These are phyloP conservation scores for Galeopsomyia nigrocyanea DNA, from an alignment of 2,888 invertebrate species.

Conservation along the genomic window DNA sequence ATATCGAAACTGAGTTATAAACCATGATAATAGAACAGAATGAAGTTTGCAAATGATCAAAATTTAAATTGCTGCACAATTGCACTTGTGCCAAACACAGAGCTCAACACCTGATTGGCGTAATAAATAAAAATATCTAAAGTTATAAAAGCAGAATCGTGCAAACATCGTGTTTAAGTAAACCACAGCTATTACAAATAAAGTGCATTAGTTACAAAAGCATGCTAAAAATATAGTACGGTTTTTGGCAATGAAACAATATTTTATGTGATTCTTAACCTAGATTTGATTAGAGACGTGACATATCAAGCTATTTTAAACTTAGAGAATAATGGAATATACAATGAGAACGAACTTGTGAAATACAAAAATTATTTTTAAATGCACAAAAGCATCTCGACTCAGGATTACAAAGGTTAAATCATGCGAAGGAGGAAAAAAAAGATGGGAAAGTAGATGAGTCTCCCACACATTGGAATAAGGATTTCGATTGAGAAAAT, in stretches of 20 bases:
- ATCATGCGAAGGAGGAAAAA: slow-evolving; percentile 51
- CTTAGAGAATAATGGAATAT: slow-evolving; percentile 20
- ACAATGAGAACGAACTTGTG: slow-evolving; percentile 18
- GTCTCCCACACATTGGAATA: background rate
- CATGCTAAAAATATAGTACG: slow-evolving; percentile 44
- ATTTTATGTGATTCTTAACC: slow-evolving; percentile 14
- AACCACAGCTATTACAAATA: slow-evolving; percentile 39
- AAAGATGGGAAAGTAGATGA: slow-evolving; percentile 17
- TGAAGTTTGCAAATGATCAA: slow-evolving; percentile 40
- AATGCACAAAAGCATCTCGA: slow-evolving; percentile 36
- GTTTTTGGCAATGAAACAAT: too few species aligned
- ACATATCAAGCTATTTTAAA: slow-evolving; percentile 9
- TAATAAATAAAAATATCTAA: slow-evolving; percentile 21
- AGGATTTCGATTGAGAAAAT: background rate
- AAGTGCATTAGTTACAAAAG: slow-evolving; percentile 53
- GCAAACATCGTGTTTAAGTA: slow-evolving; percentile 42
- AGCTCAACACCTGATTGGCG: slow-evolving; percentile 21
- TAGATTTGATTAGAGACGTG: slow-evolving; percentile 16
- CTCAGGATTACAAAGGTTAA: slow-evolving; percentile 49
- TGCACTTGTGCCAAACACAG: slow-evolving; percentile 29
- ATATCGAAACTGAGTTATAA: too few species aligned
- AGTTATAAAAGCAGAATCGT: slow-evolving; percentile 42
- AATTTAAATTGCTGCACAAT: slow-evolving; percentile 22
- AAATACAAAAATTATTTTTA: slow-evolving; percentile 18
- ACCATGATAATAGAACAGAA: slow-evolving; percentile 1